phyloP scores from a whole-genome alignment of 2,113 vertebrate species.

The Podiceps cristatus region DNA sequence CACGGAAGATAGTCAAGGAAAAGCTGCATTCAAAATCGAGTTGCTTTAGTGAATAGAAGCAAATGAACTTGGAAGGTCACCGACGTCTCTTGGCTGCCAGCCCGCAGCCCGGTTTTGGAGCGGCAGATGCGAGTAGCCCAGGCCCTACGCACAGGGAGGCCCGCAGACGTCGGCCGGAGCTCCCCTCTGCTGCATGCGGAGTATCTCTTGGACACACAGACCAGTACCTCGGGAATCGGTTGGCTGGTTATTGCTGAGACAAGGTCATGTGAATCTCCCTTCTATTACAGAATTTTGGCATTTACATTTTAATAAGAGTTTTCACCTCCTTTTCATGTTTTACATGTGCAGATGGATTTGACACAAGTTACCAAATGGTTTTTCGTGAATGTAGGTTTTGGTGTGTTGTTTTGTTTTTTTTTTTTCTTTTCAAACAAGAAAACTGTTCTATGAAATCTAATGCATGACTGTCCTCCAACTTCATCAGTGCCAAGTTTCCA shows the following conservation, averaged over 20 bases:
- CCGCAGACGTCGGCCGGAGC: not conserved
- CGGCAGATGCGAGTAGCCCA: not conserved
- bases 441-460: not conserved
- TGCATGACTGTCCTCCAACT: not conserved
- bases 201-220: not conserved
- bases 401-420: not conserved
- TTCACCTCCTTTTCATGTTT: not conserved
- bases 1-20: not conserved
- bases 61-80: not conserved
- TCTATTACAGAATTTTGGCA: not conserved
- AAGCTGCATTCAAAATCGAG: not conserved
- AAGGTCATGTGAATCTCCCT: not conserved
- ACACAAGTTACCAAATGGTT: not conserved
- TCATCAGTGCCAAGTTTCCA: not conserved
- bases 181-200: not conserved
- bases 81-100: not conserved
- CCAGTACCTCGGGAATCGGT: rapidly evolving
- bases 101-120: rapidly evolving
- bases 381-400: not conserved
- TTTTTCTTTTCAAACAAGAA: not conserved
- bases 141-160: not conserved
- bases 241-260: not conserved
- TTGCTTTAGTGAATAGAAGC: not conserved
- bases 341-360: conserved; percentile 2
- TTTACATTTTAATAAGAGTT: not conserved